These are phyloP conservation scores for Agelas oroides DNA, from an alignment of 37 sponge, comb jelly and placozoan genomes.

Conservation along the genomic window DNA sequence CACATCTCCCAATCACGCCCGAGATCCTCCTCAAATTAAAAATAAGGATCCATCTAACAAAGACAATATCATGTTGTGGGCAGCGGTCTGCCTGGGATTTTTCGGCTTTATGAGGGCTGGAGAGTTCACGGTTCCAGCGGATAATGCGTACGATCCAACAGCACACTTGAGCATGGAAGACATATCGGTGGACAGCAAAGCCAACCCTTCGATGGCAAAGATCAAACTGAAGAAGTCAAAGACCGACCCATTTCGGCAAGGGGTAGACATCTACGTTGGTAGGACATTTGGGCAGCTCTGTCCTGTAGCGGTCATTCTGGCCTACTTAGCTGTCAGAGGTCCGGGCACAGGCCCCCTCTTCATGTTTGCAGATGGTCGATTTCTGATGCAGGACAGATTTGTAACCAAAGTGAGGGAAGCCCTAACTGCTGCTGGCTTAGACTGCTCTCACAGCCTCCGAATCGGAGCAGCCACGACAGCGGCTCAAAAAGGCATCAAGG, in stretches of 20 bases:
- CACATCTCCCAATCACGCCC: conserved; percentile 33
- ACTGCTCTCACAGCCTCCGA: conserved; percentile 15
- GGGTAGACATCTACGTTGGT: conserved; percentile 31
- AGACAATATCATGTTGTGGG: conserved; percentile 26
- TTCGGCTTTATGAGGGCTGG: conserved; percentile 50
- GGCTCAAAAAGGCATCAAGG: neutral
- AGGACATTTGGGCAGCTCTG: conserved; percentile 2
- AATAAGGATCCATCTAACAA: neutral
- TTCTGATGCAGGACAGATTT: conserved; percentile 15
- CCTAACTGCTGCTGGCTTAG: conserved; percentile 16
- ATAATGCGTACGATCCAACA: neutral
- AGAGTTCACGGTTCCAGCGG: conserved; percentile 24
- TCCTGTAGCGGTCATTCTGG: conserved; percentile 17
- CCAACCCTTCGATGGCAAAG: neutral
- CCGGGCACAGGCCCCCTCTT: conserved; percentile 12
- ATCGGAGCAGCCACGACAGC: conserved; percentile 48
- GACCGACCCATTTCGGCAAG: conserved; percentile 39
- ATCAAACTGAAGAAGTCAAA: conserved; percentile 4
- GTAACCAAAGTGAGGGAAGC: conserved; percentile 17
- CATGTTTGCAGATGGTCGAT: neutral
- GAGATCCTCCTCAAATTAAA: conserved; percentile 7
- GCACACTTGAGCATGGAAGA: neutral
- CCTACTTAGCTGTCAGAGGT: neutral
- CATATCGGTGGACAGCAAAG: conserved; percentile 20
- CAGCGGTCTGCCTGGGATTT: conserved; percentile 20